Conservation (phyloP, 2,797 vertebrate genomes). For the Ceryle rudis region DNA sequence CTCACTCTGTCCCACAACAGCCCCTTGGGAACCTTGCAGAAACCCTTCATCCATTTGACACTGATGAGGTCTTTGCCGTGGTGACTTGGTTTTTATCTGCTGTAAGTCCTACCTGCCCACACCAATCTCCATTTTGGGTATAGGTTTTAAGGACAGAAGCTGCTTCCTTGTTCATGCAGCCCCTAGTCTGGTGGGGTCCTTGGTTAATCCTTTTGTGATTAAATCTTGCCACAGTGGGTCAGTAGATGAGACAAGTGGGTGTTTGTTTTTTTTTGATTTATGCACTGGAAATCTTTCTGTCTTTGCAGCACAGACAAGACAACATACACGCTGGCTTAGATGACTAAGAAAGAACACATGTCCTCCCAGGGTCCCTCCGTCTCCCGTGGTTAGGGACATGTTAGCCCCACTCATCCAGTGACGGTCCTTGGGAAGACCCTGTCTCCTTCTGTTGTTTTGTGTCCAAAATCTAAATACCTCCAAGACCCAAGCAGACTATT, state of each 20-base stretch:
- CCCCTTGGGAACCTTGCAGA: background rate
- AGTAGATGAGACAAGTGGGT: background rate
- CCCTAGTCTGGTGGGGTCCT: background rate
- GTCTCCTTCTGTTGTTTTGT: background rate
- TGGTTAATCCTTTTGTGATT: background rate
- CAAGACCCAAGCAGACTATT: background rate
- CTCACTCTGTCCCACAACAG: background rate
- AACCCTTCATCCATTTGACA: background rate
- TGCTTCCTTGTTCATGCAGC: background rate
- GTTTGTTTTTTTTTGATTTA: fast-evolving
- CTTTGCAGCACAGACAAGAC: background rate
- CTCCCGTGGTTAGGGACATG: background rate
- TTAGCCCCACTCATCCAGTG: background rate
- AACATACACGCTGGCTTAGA: background rate
- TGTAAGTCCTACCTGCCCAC: background rate
- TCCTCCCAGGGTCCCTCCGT: background rate
- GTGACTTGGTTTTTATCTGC: background rate
- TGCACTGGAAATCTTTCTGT: background rate
- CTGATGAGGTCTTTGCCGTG: fast-evolving
- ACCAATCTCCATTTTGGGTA: background rate
- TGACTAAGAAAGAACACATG: background rate
- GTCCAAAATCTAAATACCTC: background rate
- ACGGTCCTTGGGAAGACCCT: background rate
- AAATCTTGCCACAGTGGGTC: background rate
- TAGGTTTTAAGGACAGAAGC: background rate